Conservation (phyloP, 2,113 vertebrate species). For the Pachycephala philippinensis region DNA sequence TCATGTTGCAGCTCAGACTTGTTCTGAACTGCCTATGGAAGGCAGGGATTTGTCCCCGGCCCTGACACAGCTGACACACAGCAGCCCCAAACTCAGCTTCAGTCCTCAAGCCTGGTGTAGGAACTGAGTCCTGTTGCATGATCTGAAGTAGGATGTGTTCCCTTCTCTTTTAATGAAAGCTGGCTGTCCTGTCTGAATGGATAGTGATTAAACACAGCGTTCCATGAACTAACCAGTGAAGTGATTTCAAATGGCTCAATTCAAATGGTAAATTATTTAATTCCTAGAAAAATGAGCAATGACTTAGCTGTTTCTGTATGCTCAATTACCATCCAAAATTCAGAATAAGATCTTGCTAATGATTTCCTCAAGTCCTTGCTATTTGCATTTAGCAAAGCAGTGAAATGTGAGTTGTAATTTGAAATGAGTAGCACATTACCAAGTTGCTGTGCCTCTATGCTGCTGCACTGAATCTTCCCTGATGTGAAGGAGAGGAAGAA, state of each 20-base stretch:
- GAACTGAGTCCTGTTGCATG: not conserved
- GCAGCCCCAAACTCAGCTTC: not conserved
- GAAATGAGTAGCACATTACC: not conserved
- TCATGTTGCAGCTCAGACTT: not conserved
- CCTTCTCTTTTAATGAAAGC: not conserved
- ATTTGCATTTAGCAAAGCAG: not conserved
- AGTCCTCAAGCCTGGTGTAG: too few species aligned
- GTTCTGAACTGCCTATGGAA: fast-evolving
- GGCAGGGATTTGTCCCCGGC: not conserved
- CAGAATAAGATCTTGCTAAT: not conserved
- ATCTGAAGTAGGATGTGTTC: not conserved
- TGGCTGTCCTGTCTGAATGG: not conserved
- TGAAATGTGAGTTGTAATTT: not conserved
- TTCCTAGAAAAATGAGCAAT: not conserved
- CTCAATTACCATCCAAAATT: not conserved
- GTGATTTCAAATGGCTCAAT: not conserved
- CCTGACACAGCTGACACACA: not conserved
- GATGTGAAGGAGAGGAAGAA: not conserved
- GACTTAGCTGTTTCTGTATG: not conserved
- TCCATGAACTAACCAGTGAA: not conserved
- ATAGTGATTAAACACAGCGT: not conserved
- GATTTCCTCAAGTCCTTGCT: not conserved
- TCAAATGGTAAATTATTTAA: not conserved
- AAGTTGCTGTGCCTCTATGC: not conserved
- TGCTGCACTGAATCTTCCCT: not conserved